Conservation (phyloP, 2,797 vertebrate genomes). For the Coranthus polyacanthus region DNA sequence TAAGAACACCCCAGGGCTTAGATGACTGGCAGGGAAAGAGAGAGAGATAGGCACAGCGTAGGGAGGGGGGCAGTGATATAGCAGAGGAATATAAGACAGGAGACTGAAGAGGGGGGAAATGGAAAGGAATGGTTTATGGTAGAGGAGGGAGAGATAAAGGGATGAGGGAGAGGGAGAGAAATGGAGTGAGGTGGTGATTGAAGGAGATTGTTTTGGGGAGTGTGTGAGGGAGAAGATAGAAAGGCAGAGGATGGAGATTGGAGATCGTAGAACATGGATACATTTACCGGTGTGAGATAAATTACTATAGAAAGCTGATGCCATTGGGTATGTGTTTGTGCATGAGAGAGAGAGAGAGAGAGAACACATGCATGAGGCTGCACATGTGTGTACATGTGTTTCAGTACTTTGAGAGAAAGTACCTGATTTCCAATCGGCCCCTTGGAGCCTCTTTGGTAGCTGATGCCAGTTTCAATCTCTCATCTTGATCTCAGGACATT, state of each 20-base stretch:
- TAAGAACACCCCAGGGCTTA: conserved; percentile 75
- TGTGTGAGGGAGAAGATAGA: conserved; percentile 72
- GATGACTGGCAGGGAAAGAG: conserved; percentile 76
- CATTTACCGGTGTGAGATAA: conserved; percentile 79
- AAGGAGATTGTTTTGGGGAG: conserved; percentile 82
- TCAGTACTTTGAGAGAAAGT: conserved; percentile 52
- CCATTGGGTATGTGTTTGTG: conserved; percentile 24
- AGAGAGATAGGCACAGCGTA: conserved; percentile 59
- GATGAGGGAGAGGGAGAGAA: conserved; percentile 56
- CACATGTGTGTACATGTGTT: conserved; percentile 41
- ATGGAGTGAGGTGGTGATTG: conserved; percentile 73
- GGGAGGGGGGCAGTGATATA: conserved; percentile 40
- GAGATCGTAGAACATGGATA: conserved; percentile 72
- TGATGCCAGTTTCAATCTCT: conserved; percentile 83
- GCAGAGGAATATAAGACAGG: conserved; percentile 66
- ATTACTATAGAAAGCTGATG: conserved; percentile 80
- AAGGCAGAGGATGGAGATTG: conserved; percentile 72
- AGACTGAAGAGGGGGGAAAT: conserved; percentile 34
- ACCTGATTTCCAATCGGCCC: conserved; percentile 79
- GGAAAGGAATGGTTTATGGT: conserved; percentile 71
- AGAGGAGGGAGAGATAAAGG: conserved; percentile 75
- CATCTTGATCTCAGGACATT: conserved; percentile 74
- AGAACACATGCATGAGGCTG: conserved; percentile 10
- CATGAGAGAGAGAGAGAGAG: too few relatives aligned
- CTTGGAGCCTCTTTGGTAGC: conserved; percentile 74